Conservation (phyloP, 2,797 vertebrate genomes). For the Gadopsis marmoratus region DNA sequence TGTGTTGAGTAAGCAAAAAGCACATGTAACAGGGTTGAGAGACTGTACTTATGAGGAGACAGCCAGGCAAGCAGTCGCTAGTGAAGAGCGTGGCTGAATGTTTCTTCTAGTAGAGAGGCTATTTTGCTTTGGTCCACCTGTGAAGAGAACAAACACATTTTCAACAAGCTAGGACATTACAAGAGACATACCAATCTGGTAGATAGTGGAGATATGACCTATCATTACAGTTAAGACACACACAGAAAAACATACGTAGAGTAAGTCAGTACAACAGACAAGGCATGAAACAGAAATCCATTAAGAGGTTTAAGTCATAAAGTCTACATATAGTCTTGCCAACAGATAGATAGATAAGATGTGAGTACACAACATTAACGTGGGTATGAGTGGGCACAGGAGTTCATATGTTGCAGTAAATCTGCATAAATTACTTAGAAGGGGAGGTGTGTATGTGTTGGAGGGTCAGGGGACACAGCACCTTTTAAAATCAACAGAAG, state of each 20-base stretch:
- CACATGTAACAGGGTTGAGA: slow-evolving; percentile 47
- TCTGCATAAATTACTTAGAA: slow-evolving; percentile 7
- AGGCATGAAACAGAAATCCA: slow-evolving; percentile 10
- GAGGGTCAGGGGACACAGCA: not conserved
- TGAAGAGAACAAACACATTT: slow-evolving; percentile 44
- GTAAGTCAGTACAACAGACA: not conserved
- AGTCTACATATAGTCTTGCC: not conserved
- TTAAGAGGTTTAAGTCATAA: slow-evolving; percentile 1
- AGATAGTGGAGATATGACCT: not conserved
- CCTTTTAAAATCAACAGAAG: slow-evolving; percentile 15
- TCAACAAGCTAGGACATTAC: slow-evolving; percentile 8
- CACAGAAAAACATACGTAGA: not conserved
- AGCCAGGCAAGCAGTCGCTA: slow-evolving; percentile 86
- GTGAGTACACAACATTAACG: not conserved
- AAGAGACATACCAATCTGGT: not conserved
- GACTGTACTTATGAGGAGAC: slow-evolving; percentile 83
- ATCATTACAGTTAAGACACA: not conserved
- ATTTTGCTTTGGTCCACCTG: slow-evolving; percentile 94
- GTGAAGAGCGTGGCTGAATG: slow-evolving; percentile 91
- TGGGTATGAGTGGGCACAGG: slow-evolving; percentile 21
- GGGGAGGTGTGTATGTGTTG: not conserved
- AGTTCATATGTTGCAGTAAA: slow-evolving; percentile 15
- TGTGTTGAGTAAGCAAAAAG: slow-evolving; percentile 30
- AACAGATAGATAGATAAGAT: slow-evolving; percentile 6
- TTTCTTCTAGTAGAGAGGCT: slow-evolving; percentile 93